Base-by-base conservation (phyloP, 2,113 vertebrate genomes). In the Perognathus longimembris region DNA sequence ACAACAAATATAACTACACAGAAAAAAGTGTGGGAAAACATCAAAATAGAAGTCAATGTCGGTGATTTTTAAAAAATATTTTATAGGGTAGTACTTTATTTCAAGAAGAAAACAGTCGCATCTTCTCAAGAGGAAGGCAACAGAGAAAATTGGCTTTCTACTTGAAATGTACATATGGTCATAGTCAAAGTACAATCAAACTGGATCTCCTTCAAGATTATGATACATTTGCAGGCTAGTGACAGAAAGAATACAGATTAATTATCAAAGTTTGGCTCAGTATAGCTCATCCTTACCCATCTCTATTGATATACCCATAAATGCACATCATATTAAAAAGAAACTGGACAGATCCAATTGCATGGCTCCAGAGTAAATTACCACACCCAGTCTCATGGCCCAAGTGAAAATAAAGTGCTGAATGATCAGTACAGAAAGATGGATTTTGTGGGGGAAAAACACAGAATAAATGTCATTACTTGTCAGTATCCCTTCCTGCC, bases 401-500 rank as follows among this genome's bases (percentile, higher is more conserved):
- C 57, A 86, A 95, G 17, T 59, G 26, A 88, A 95, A 96, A 75
- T 82, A 88, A 95, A 94, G 90, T 77, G 76, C 83, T 86, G 92
- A n/a, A n/a, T n/a, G n/a, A 76, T 88, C 66, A 77, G 40, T 12
- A 88, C 61, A 94, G 84, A 86, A 95, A 95, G 92, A 92, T 90
- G 83, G 61, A 96, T 94, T 95, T 89, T 93, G 80, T 95, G 95
- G 94, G 54, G n/a, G 95, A 89, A 96, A n/a, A 90, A 90, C 21
- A 67, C 12, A 42, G 87, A 94, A 7, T 84, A 95, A 84, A 92
- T 96, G 83, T 93, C 91, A 96, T 95, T 96, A 94, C 91, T 90
- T 97, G 92, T 96, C 94, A 96, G 77, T 94, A 94, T 88, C 36
- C n/a, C n/a, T 22, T 90, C 71, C 95, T 93, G 54, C 75, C 91